phyloP scores from a whole-genome alignment of 2,888 invertebrate species.

The Agonum fuliginosum region DNA sequence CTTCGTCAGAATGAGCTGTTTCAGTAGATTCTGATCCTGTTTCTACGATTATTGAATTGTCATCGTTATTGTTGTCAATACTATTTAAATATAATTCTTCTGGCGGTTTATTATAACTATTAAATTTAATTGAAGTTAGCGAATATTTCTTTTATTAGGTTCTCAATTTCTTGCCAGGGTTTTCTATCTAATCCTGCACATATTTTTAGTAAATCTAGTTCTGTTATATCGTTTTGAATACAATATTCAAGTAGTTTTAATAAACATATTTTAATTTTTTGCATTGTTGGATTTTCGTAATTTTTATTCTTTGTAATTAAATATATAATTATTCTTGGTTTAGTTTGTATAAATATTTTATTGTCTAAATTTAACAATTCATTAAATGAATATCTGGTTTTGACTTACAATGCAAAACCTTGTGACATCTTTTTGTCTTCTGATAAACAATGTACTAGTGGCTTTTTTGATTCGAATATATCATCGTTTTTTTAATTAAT shows the following conservation, averaged over 20 bases:
- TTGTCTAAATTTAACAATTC: slow-evolving; percentile 23
- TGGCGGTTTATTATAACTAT: not conserved
- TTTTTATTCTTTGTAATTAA: slow-evolving; percentile 36
- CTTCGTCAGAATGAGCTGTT: slow-evolving; percentile 13
- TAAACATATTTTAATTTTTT: slow-evolving; percentile 24
- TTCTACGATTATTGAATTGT: slow-evolving; percentile 9
- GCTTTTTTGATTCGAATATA: slow-evolving; percentile 44
- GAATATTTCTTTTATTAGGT: slow-evolving; percentile 38
- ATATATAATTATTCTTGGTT: slow-evolving; percentile 26
- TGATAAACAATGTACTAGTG: slow-evolving; percentile 31
- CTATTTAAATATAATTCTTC: slow-evolving; percentile 39
- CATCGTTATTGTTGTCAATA: too few species aligned
- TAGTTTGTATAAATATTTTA: slow-evolving; percentile 33
- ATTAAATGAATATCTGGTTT: slow-evolving; percentile 10
- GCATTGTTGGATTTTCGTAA: not conserved
- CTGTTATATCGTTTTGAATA: slow-evolving; percentile 11
- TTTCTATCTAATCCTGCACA: slow-evolving; percentile 28
- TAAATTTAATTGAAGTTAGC: slow-evolving; percentile 20
- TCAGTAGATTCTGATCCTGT: slow-evolving; percentile 27
- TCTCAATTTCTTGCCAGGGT: slow-evolving; percentile 25
- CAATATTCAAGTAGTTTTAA: slow-evolving; percentile 30
- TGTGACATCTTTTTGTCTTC: slow-evolving; percentile 24
- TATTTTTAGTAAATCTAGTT: slow-evolving; percentile 28
- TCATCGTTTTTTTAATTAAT: slow-evolving; percentile 33
- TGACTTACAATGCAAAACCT: slow-evolving; percentile 10